Base-by-base conservation (phyloP, 1,140 invertebrate genomes). In the Lordiphosa clarofinis region DNA sequence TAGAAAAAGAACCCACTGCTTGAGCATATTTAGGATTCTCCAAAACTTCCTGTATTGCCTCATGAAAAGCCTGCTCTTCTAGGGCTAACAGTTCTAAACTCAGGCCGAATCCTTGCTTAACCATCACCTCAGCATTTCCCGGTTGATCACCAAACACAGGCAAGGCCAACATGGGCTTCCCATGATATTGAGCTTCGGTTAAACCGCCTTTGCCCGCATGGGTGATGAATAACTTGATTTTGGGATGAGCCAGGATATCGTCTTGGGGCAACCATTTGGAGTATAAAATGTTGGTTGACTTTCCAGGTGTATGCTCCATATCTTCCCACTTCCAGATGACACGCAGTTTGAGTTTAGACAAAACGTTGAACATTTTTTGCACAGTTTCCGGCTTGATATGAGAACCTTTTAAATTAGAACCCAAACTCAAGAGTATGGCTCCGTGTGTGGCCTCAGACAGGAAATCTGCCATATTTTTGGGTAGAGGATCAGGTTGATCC, bases 181-280 rank as follows among this genome's bases (percentile, higher is more conserved):
- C 89, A 55, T 90, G 74, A 64, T 89, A 89, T 44, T 90, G 68
- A 12, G 89, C 87, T 68, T 92, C 92, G 4, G 88, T 89, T 9
- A 89, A 56, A 11, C 91, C 89, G 1, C 90, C 89, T 33, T 90
- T 84, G 47, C 94, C 94, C 19, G 93, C 93, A 69, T 95, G 94
- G 0, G 93, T 94, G 13, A 95, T 92, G 71, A 95, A 94, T 0
- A 91, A 90, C 67, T 90, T 92, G 1, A 94, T 86, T 59, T 94
- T 94, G 4, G 90, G 67, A 66, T 92, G 91, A 4, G 75, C 90
- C 75, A 89, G 64, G 54, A 92, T 86, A 59, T 91, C 90, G 46
- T 88, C 88, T 68, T 93, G 92, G 4, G 92, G 92, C 12, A 92
- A 53, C 92, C 92, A 93, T 60, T 92, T 91, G 3, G 72, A 67